These are phyloP conservation scores for Alouatta palliata DNA, from an alignment of 2,113 vertebrate species.

Conservation along the genomic window DNA sequence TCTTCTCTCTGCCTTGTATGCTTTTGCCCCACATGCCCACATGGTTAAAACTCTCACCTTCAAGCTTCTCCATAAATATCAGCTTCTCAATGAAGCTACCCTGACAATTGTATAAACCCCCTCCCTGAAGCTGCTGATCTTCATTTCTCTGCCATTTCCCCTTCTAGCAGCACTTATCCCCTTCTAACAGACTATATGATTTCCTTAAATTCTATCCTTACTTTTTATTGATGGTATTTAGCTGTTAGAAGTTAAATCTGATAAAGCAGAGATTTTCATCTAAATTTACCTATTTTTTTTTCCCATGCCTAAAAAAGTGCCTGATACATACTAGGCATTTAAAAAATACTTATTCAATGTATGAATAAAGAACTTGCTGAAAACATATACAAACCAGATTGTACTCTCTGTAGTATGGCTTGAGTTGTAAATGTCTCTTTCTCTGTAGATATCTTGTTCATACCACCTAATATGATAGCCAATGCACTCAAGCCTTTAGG, in stretches of 20 bases:
- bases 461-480: neutral
- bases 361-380: neutral
- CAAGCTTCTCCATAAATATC: neutral
- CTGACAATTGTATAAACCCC: neutral
- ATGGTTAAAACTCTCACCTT: neutral
- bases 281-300: neutral
- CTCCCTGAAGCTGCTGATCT: neutral
- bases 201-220: neutral
- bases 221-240: neutral
- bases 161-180: neutral
- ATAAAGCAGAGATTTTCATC: neutral
- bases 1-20: neutral
- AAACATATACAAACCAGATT: neutral
- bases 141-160: neutral
- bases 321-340: neutral
- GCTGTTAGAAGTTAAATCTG: neutral
- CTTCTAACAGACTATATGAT: neutral
- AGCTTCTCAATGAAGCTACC: neutral
- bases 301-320: neutral
- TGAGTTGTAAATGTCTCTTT: neutral
- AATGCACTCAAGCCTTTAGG: neutral
- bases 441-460: neutral
- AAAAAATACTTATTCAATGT: neutral
- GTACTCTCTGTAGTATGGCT: neutral
- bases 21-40: neutral